Percentiles rank a stretch among this genome's conserved stretches.
phyloP scores from a whole-genome alignment of 2,888 invertebrate genomes.

The Drosophila nigricruria region DNA sequence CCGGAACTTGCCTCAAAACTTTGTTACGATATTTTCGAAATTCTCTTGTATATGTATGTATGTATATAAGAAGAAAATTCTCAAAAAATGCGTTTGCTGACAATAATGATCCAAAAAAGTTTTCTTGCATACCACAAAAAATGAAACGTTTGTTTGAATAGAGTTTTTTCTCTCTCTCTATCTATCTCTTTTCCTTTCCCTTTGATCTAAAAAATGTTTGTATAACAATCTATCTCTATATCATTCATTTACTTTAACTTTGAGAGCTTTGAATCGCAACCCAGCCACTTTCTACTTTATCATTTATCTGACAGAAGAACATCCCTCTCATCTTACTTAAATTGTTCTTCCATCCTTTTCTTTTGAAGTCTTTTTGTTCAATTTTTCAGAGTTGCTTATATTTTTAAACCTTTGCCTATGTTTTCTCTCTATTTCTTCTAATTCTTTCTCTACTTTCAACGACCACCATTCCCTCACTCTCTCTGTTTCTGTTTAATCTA shows the following conservation, averaged over 20 bases:
- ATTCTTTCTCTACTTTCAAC: neutral
- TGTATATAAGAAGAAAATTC: constrained; percentile 36
- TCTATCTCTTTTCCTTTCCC: neutral
- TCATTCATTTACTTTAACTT: neutral
- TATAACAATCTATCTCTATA: neutral
- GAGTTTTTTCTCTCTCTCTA: neutral
- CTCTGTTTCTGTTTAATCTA: neutral
- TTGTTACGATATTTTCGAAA: constrained; percentile 26
- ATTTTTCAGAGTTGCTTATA: too few species aligned
- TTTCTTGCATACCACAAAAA: constrained; percentile 29
- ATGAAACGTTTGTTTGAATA: constrained; percentile 22
- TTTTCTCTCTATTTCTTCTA: neutral
- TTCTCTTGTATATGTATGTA: constrained; percentile 23
- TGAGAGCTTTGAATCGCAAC: neutral
- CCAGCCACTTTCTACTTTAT: neutral
- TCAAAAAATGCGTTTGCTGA: constrained; percentile 65
- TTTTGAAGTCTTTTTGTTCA: too few species aligned
- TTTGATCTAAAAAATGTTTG: neutral
- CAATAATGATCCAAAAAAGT: constrained; percentile 59
- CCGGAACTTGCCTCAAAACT: constrained; percentile 8
- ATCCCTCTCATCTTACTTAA: neutral
- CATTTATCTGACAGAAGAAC: neutral
- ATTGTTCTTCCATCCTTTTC: neutral
- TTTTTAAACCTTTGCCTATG: too few species aligned
- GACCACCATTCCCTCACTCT: neutral